These are phyloP conservation scores for Phrynocephalus vlangalii DNA, from an alignment of 2,797 vertebrate genomes.

Conservation along the genomic window DNA sequence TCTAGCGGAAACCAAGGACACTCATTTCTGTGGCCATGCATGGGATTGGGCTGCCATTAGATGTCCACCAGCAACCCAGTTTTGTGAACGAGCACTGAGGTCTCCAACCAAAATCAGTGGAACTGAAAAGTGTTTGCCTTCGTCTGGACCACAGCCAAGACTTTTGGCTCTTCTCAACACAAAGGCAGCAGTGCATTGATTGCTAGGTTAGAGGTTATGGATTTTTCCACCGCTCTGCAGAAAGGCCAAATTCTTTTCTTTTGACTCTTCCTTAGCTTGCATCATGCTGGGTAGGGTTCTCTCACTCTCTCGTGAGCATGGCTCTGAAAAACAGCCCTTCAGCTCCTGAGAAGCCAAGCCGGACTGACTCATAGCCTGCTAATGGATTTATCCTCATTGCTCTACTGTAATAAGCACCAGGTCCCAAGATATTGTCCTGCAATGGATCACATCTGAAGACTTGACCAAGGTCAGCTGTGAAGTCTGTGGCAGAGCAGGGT, in stretches of 20 bases:
- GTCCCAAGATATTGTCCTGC: conserved; percentile 2
- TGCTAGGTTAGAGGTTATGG: background rate
- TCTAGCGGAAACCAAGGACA: background rate
- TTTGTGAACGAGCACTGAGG: background rate
- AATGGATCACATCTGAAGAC: conserved; percentile 1
- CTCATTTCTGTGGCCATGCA: background rate
- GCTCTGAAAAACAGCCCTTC: conserved; percentile 6
- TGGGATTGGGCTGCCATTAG: background rate
- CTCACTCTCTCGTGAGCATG: conserved; percentile 7
- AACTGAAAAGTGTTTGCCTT: background rate
- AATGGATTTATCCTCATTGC: conserved; percentile 27
- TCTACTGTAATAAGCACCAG: conserved; percentile 12
- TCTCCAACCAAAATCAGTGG: background rate
- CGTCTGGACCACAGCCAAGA: background rate
- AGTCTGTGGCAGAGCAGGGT: background rate
- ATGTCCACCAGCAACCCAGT: background rate
- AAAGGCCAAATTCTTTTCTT: background rate
- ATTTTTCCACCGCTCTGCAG: background rate
- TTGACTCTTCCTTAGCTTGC: background rate
- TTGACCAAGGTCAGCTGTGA: conserved; percentile 14
- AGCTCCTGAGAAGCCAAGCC: conserved; percentile 10
- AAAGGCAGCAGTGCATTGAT: background rate
- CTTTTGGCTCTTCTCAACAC: background rate
- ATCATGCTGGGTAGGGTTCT: background rate
- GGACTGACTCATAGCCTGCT: conserved; percentile 39